Conservation (phyloP, 2,888 invertebrate species). For the Nowickia ferox region DNA sequence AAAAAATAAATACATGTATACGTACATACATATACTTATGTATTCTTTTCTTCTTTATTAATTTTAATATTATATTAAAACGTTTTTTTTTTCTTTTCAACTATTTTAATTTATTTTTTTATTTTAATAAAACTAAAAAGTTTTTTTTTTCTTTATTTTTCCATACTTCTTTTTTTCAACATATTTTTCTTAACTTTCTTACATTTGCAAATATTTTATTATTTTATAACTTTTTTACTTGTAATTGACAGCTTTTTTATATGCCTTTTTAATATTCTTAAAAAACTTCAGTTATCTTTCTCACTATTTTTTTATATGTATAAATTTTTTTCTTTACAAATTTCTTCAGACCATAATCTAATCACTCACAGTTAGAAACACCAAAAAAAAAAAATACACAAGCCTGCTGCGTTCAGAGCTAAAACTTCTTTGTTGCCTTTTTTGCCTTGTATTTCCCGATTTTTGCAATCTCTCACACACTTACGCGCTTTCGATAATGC, state of each 20-base stretch:
- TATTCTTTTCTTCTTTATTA: neutral
- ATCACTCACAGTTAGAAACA: conserved; percentile 31
- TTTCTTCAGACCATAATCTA: conserved; percentile 34
- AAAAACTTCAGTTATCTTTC: neutral
- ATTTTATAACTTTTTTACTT: conserved; percentile 15
- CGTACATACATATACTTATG: too few species aligned
- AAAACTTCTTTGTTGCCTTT: conserved; percentile 32
- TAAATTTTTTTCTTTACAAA: neutral
- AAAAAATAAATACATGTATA: too few species aligned
- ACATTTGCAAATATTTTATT: neutral
- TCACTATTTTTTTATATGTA: conserved; percentile 3
- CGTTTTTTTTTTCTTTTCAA: neutral
- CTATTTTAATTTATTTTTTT: neutral
- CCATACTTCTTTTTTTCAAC: neutral
- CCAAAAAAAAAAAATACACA: conserved; percentile 11
- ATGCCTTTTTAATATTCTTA: conserved; percentile 17
- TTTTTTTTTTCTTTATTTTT: neutral
- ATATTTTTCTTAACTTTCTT: conserved; percentile 30
- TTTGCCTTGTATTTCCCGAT: conserved; percentile 14
- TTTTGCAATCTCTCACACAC: conserved; percentile 32
- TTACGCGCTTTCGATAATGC: conserved; percentile 72
- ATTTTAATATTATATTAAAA: neutral
- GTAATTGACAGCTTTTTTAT: conserved; percentile 5
- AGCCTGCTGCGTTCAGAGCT: conserved; percentile 31
- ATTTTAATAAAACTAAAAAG: conserved; percentile 34